Evolutionary conservation across 2,113 vertebrate genomes (phyloP).

Genomic region (Bettongia penicillata): DNA sequence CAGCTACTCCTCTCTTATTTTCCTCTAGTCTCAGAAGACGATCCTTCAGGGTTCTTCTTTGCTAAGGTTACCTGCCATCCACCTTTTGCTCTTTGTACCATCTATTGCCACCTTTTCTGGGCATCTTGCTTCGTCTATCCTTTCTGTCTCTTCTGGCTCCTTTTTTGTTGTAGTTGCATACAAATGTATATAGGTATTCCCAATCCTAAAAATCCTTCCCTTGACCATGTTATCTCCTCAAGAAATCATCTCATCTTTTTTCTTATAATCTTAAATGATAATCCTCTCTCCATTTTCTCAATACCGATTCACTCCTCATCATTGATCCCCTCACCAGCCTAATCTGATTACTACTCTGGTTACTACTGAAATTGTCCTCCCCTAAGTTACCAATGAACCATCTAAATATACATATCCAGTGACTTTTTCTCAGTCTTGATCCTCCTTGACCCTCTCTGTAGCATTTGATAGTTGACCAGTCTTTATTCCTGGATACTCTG

Average conservation of each 20-base stretch:
- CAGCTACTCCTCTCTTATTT: neutral
- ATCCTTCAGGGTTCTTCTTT: neutral
- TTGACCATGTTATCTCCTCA: neutral
- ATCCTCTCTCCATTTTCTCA: neutral
- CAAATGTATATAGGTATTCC: neutral
- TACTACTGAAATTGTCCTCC: no score
- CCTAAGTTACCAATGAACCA: neutral
- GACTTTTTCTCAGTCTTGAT: neutral
- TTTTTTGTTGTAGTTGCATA: neutral
- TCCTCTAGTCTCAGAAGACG: neutral
- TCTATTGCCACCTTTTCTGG: neutral
- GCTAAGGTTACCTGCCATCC: neutral
- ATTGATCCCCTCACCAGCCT: neutral
- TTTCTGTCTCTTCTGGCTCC: neutral
- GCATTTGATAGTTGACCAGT: neutral
- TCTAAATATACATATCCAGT: neutral
- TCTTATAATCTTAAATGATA: neutral
- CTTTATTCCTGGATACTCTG: neutral
- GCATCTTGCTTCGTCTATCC: neutral
- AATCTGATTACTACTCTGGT: neutral
- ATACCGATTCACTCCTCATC: neutral
- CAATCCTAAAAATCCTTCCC: neutral
- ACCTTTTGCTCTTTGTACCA: neutral
- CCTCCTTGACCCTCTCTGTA: neutral
- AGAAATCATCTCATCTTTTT: neutral